A percentile compares a stretch with the other conserved stretches of the same genome.
These are phyloP conservation scores for Cephus spinipes DNA, from an alignment of 2,888 invertebrate genomes.

Conservation along the genomic window DNA sequence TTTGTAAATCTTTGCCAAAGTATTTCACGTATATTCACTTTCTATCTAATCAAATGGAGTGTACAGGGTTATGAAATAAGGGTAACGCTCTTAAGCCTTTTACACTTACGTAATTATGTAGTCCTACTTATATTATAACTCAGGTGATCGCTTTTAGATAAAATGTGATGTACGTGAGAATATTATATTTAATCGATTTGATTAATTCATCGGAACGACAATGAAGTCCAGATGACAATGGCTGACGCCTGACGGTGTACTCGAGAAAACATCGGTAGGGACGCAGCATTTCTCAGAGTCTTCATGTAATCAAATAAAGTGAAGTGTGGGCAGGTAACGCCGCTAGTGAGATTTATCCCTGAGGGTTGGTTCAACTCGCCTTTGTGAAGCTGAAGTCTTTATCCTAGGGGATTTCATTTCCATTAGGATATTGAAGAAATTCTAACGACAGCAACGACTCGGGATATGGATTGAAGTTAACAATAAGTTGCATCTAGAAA, in stretches of 20 bases:
- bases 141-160: not conserved
- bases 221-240: not conserved
- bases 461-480: conserved; percentile 15
- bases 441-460: conserved; percentile 32
- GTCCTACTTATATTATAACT: not conserved
- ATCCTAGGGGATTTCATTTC: conserved; percentile 55
- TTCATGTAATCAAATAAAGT: conserved; percentile 48
- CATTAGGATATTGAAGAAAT: conserved; percentile 50
- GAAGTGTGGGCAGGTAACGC: conserved; percentile 30
- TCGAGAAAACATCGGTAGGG: not conserved
- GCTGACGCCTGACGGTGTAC: not conserved
- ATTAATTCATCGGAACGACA: not conserved
- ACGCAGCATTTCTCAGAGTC: not conserved
- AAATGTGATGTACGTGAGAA: not conserved
- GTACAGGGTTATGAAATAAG: not conserved
- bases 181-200: not conserved
- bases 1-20: not conserved
- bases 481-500: not conserved
- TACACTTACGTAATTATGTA: not conserved
- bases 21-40: not conserved
- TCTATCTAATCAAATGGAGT: not conserved
- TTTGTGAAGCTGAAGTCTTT: conserved; percentile 34
- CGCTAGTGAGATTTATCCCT: conserved; percentile 42
- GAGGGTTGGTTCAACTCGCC: conserved; percentile 29
- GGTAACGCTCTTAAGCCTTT: not conserved